These are phyloP conservation scores for Falco novaeseelandiae DNA, from an alignment of 2,797 vertebrate genomes.

Conservation along the genomic window DNA sequence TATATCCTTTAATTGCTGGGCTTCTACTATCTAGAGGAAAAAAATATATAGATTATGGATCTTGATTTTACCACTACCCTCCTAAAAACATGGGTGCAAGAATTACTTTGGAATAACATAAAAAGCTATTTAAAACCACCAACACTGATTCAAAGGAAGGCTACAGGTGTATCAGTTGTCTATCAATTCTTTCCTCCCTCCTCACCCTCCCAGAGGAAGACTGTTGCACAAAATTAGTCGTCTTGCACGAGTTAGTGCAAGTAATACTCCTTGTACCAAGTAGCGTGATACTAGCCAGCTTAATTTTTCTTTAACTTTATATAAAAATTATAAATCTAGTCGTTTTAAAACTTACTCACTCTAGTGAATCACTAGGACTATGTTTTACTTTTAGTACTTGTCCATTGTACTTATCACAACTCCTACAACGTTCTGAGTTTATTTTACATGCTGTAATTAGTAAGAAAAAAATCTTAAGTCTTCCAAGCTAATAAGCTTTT, in stretches of 20 bases:
- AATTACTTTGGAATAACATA: background rate
- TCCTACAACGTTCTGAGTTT: background rate
- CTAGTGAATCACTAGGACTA: background rate
- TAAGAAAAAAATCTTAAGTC: background rate
- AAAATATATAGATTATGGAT: background rate
- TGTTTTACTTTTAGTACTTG: background rate
- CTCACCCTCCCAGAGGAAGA: background rate
- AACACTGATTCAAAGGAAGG: background rate
- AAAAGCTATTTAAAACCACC: background rate
- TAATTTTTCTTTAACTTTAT: background rate
- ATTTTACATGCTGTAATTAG: background rate
- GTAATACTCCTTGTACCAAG: background rate
- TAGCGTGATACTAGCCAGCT: background rate
- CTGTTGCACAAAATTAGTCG: background rate
- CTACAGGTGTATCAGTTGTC: background rate
- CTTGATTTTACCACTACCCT: background rate
- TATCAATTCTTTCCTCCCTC: background rate
- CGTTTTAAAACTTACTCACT: background rate
- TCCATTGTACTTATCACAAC: background rate
- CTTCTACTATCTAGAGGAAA: constrained; percentile 68
- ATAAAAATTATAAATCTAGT: background rate
- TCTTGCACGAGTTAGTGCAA: background rate
- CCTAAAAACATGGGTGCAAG: background rate
- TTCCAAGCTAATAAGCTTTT: background rate
- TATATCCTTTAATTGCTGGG: constrained; percentile 60